Base-by-base conservation (phyloP, 2,113 vertebrate genomes). In the Gorsachius goisagi region DNA sequence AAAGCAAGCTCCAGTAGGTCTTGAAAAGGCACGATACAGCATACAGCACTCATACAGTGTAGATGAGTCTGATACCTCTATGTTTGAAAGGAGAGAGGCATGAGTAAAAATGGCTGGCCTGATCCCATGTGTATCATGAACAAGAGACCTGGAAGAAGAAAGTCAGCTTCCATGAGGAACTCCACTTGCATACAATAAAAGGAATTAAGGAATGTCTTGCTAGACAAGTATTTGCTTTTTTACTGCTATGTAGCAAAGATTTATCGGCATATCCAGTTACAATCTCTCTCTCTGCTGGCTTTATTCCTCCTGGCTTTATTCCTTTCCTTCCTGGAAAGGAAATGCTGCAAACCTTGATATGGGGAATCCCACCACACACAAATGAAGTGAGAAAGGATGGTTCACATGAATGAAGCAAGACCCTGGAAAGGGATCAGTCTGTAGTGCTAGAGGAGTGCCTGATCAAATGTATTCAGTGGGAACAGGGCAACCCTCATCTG, bases 101-200 rank as follows among this genome's bases (percentile, higher is more conserved):
- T 35, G 11, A 50, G 4, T 32, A 19, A 84, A 77, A 88, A 18
- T 9, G 5, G 6, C 20, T 55, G 5, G 19, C 52, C 13, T 56
- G 19, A 71, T 63, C 16, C 15, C 6, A 37, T 5, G 1, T 0
- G 0, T 56, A 3, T 44, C 5, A 4, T 17, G 16, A 50, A 14
- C 55, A 89, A 50, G 7, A 50, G 32, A 91, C 4, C 7, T 78
- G 39, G 44, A 77, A 77, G 13, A 80, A 80, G 22, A 55, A 79
- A 26, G 6, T 39, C 37, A 67, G 2, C 5, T 74, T 72, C 33
- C 41, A 37, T 7, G 41, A 66, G 24, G 33, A 60, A 11, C 5
- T 68, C 18, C 24, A 26, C 11, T 59, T 33, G 41, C 9, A 16
- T 30, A 24, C 1, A 66, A 13, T 8, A 75, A 5, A 10, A 78